These are phyloP conservation scores for Vipera latastei DNA, from an alignment of 2,797 vertebrate genomes.

Conservation along the genomic window DNA sequence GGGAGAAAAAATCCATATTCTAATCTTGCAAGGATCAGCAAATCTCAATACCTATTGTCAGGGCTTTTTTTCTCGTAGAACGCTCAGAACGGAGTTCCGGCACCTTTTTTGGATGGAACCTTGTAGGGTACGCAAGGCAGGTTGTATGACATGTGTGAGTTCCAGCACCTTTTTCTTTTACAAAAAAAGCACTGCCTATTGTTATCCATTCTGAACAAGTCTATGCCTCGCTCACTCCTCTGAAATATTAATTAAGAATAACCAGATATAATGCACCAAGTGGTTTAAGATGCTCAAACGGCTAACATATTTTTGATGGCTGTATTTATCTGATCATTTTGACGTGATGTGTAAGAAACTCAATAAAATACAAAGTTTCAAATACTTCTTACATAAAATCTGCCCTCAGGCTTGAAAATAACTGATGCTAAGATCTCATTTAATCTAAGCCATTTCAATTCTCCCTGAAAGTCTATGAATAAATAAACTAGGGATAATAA, in stretches of 20 bases:
- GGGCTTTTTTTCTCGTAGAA: too few species aligned
- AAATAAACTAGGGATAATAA: background rate
- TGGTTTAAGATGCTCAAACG: constrained; percentile 1
- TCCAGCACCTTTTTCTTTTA: too few species aligned
- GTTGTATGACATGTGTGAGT: too few species aligned
- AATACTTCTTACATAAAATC: background rate
- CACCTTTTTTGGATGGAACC: too few species aligned
- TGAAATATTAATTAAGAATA: background rate
- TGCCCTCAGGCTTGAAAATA: background rate
- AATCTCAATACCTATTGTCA: background rate
- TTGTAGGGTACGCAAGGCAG: too few species aligned
- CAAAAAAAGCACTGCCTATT: too few species aligned
- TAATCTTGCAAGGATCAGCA: background rate
- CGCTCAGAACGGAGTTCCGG: too few species aligned
- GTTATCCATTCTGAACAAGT: constrained; percentile 2
- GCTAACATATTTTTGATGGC: background rate
- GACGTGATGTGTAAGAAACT: background rate
- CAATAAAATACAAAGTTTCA: background rate
- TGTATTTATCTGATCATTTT: background rate
- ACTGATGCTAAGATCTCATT: background rate
- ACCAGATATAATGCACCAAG: background rate
- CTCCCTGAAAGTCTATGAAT: background rate
- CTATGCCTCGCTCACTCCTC: background rate
- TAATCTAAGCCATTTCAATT: background rate
- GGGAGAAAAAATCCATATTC: background rate